phyloP scores from a whole-genome alignment of 2,888 invertebrate genomes.

The Cantharis rustica region DNA sequence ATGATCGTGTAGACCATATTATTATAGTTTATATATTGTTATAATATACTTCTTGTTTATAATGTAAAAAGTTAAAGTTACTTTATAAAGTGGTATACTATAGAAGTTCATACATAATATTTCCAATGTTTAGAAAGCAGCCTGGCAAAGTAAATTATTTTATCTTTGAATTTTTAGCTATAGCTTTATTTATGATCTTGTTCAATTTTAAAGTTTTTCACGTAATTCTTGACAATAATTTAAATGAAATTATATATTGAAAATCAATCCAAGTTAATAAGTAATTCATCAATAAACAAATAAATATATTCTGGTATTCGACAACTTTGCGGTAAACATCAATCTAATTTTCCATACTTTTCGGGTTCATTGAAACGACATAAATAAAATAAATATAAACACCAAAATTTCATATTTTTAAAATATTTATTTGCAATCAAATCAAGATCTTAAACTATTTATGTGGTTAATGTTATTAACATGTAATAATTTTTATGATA shows the following conservation, averaged over 20 bases:
- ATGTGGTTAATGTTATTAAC: no score
- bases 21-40: background rate
- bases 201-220: background rate
- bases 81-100: background rate
- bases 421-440: background rate
- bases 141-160: background rate
- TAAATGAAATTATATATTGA: background rate
- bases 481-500: no score
- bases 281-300: background rate
- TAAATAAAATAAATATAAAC: background rate
- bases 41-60: background rate
- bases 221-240: background rate
- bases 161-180: background rate
- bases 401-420: background rate
- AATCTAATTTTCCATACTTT: background rate
- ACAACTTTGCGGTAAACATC: background rate
- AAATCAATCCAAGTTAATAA: background rate
- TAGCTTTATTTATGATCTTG: background rate
- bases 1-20: background rate
- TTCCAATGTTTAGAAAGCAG: background rate
- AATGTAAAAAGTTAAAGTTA: background rate
- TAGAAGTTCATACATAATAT: background rate
- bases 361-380: background rate
- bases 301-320: background rate
- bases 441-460: background rate